phyloP scores from a whole-genome alignment of 2,113 vertebrate species.

The Cricetomys ansorgei region DNA sequence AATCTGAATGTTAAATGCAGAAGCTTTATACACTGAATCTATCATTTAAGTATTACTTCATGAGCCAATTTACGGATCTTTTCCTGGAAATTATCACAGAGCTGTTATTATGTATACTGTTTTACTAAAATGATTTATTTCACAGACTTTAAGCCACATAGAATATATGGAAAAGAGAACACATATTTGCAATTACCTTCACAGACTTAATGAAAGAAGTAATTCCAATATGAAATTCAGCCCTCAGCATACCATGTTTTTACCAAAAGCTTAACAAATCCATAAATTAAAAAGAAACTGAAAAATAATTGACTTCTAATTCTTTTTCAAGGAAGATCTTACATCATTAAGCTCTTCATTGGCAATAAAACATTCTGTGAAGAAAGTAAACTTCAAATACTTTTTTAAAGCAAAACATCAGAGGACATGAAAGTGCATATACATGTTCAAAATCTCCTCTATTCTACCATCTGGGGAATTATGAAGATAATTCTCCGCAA shows the following conservation, averaged over 20 bases:
- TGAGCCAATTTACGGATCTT: neutral
- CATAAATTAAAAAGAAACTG: conserved; percentile 26
- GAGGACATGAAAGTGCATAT: conserved; percentile 49
- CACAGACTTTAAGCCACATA: neutral
- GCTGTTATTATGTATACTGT: neutral
- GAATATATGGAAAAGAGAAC: neutral
- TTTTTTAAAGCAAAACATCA: conserved; percentile 47
- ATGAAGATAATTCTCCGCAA: conserved; percentile 62
- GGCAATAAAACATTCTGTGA: conserved; percentile 12
- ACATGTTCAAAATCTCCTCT: conserved; percentile 43
- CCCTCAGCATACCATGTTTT: conserved; percentile 6
- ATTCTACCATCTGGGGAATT: conserved; percentile 54
- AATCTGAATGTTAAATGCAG: neutral
- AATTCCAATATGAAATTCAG: neutral
- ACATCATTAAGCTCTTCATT: conserved; percentile 8
- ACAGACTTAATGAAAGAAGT: neutral
- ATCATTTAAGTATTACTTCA: neutral
- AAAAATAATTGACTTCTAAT: conserved; percentile 51
- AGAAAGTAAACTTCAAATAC: neutral
- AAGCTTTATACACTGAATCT: neutral
- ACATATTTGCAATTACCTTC: neutral
- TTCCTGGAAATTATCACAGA: neutral
- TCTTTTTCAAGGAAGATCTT: conserved; percentile 8
- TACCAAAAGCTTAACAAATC: neutral
- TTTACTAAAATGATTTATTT: conserved; percentile 13